Percentiles rank a stretch among this genome's conserved stretches.
phyloP scores from a whole-genome alignment of 2,888 invertebrate species.

The Caenorhabditis drosophilae region DNA sequence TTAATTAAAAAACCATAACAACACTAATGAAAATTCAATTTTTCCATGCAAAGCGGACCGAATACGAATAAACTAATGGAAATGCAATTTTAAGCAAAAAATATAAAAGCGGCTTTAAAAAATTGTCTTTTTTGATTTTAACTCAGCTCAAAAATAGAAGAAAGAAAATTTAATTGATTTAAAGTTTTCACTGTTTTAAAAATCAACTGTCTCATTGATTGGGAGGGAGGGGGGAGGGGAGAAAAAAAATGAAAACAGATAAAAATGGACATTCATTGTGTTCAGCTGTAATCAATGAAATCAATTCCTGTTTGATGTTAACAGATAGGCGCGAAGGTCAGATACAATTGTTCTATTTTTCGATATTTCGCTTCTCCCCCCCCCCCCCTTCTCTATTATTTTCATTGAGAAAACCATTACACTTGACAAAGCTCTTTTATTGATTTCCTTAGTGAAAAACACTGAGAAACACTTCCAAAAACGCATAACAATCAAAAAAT shows the following conservation, averaged over 20 bases:
- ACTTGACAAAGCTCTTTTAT: too few species aligned
- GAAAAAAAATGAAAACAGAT: conserved; percentile 4
- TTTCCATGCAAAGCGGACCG: too few species aligned
- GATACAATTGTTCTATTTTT: background rate
- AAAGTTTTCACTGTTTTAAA: background rate
- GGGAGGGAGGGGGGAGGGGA: background rate
- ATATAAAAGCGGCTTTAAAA: too few species aligned
- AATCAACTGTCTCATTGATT: background rate
- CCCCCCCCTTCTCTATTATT: too few species aligned
- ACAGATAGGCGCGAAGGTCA: conserved; percentile 39
- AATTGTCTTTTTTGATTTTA: too few species aligned
- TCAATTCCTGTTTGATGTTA: conserved; percentile 30
- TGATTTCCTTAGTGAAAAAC: too few species aligned
- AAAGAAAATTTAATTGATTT: background rate
- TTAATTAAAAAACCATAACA: background rate
- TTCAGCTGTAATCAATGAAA: conserved; percentile 41
- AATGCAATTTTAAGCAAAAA: background rate
- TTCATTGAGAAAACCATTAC: too few species aligned
- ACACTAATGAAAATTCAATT: background rate
- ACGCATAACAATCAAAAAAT: too few species aligned
- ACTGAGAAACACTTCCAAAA: too few species aligned
- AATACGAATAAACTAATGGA: background rate
- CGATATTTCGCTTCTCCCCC: too few species aligned
- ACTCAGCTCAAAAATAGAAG: too few species aligned
- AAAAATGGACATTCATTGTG: background rate